A percentile compares a stretch with the other conserved stretches of the same genome.
Evolutionary conservation across 2,113 vertebrate species (phyloP).

Genomic region (Passer montanus): DNA sequence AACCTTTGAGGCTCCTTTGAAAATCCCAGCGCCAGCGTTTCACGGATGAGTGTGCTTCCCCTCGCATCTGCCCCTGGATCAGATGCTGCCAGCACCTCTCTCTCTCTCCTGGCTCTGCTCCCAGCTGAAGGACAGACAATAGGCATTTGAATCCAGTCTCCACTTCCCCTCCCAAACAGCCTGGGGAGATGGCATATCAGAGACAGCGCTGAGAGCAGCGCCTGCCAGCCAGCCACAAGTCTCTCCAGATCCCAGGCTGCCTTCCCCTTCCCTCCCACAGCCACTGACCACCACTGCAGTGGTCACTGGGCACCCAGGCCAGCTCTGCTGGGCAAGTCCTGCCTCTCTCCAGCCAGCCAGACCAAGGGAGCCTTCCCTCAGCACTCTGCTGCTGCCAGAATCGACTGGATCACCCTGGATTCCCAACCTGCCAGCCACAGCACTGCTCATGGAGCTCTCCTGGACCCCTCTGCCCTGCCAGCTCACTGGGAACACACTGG

Average conservation of each 20-base stretch:
- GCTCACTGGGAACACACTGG: not conserved
- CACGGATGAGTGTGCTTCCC: not conserved
- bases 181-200: conserved; percentile 8
- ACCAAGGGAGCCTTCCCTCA: not conserved
- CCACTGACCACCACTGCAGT: not conserved
- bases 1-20: conserved; percentile 34
- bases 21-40: not conserved
- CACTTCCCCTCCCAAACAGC: conserved; percentile 21
- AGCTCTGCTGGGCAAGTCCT: not conserved
- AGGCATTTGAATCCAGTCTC: not conserved
- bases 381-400: not conserved
- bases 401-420: rapidly evolving
- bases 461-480: not conserved
- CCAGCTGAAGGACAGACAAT: conserved; percentile 40
- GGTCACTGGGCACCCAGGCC: not conserved
- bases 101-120: conserved; percentile 36
- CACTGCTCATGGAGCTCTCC: not conserved
- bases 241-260: not conserved
- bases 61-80: conserved; percentile 21
- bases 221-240: conserved; percentile 18
- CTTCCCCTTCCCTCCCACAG: not conserved
- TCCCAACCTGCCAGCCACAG: not conserved
- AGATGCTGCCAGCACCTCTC: conserved; percentile 41
- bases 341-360: not conserved
- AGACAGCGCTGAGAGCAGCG: not conserved